These are phyloP conservation scores for Chaetorhynchus papuensis DNA, from an alignment of 2,113 vertebrate genomes.

Conservation along the genomic window DNA sequence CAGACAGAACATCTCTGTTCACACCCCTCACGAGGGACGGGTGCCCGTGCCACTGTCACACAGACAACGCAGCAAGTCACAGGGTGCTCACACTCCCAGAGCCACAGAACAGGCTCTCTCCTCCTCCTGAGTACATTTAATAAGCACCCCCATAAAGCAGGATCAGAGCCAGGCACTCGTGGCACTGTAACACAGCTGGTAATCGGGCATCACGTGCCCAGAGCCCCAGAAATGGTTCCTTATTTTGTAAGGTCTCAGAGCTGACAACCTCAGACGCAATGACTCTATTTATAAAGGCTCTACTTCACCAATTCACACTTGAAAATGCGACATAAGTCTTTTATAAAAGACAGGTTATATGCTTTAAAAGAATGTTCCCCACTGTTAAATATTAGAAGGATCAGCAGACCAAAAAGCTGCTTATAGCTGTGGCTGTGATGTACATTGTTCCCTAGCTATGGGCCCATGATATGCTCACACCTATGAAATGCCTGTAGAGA, in stretches of 20 bases:
- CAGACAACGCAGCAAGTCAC: not conserved
- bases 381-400: not conserved
- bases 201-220: not conserved
- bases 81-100: not conserved
- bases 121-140: not conserved
- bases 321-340: not conserved
- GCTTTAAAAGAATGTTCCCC: not conserved
- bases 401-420: not conserved
- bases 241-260: not conserved
- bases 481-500: not conserved
- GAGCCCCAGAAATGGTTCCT: not conserved
- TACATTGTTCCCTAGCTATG: not conserved
- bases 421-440: not conserved
- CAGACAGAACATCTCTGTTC: not conserved
- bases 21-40: fast-evolving
- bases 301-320: not conserved
- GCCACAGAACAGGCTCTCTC: not conserved
- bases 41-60: not conserved
- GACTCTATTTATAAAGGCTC: not conserved
- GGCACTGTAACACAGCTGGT: too few species aligned
- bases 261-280: not conserved
- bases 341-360: not conserved
- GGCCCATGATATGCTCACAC: not conserved
- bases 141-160: not conserved
- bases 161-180: not conserved